Base-by-base conservation (phyloP, 1,140 invertebrate genomes). In the Heliconius eleuchia region DNA sequence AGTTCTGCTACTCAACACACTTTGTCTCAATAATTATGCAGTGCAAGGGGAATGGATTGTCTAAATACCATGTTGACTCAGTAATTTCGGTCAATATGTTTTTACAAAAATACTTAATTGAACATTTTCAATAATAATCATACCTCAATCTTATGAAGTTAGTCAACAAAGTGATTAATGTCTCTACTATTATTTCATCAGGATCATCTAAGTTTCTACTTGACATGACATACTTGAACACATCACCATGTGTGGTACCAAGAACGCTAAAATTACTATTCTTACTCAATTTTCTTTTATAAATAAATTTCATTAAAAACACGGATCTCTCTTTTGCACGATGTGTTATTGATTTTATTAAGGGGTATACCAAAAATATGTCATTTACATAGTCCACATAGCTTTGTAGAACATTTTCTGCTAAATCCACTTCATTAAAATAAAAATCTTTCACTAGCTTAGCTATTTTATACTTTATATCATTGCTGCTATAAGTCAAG, bases 131-230 rank as follows among this genome's bases (percentile, higher is more conserved):
- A 46, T 1, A 46, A 46, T 46, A 46, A 46, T 46, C 42, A 16
- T 86, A 92, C 92, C 91, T 85, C 9, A 90, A 79, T 73, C 85
- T 90, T 39, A 92, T 88, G 78, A 92, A 94, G 77, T 92, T 94
- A 23, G 55, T 87, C 84, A 85, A 89, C 16, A 94, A 76, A 39
- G 46, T 87, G 0, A 87, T 79, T 13, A 92, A 71, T 74, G 46
- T 86, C 13, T 88, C 77, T n/a, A 80, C 79, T 37, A 85, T 72
- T 18, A 83, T 8, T 57, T 86, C 82, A 27, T 86, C 81, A 23
- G 77, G 71, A 18, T 27, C 77, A 27, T 75, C 70, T 18, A 83
- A 60, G 39, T 77, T 66, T 71, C 80, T 60, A 13, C 76, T 80
- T 57, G 77, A 76, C 71, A 77, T 82, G 71, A 86, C 73, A 27